Conservation (phyloP, 2,888 invertebrate species). For the Hypena proboscidalis region DNA sequence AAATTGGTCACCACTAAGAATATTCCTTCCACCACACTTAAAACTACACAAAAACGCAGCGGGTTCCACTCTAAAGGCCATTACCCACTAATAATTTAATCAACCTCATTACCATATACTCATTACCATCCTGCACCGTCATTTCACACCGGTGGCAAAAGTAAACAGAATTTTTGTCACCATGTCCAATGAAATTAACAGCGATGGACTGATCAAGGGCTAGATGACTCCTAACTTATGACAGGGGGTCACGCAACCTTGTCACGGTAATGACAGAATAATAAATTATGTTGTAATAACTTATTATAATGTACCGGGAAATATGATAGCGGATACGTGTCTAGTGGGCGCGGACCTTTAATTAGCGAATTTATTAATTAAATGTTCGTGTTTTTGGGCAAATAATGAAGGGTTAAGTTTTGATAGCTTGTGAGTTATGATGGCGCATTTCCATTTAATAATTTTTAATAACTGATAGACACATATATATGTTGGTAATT, state of each 20-base stretch:
- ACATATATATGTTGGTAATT: no score
- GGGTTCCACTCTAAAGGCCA: slow-evolving; percentile 66
- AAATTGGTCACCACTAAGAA: no score
- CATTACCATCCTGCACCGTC: slow-evolving; percentile 62
- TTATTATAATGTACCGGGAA: slow-evolving; percentile 79
- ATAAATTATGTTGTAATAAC: slow-evolving; percentile 84
- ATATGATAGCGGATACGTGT: slow-evolving; percentile 59
- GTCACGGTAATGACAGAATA: slow-evolving; percentile 83
- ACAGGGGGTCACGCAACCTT: slow-evolving; percentile 73
- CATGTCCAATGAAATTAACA: slow-evolving; percentile 82
- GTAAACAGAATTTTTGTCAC: slow-evolving; percentile 85
- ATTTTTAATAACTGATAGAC: no score
- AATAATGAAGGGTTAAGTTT: slow-evolving; percentile 68
- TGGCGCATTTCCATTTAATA: slow-evolving; percentile 16
- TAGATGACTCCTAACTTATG: slow-evolving; percentile 77
- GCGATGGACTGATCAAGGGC: slow-evolving; percentile 46
- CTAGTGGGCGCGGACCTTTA: slow-evolving; percentile 65
- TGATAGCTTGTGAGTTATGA: slow-evolving; percentile 28
- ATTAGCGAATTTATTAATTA: slow-evolving; percentile 77
- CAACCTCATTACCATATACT: slow-evolving; percentile 67
- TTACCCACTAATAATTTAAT: slow-evolving; percentile 65
- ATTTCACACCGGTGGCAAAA: slow-evolving; percentile 65
- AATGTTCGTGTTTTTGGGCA: slow-evolving; percentile 52
- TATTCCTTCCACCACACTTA: no score
- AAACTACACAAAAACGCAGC: slow-evolving; percentile 58